Evolutionary conservation across 2,888 invertebrate species (phyloP).

Genomic region (Epinotia bilunana): DNA sequence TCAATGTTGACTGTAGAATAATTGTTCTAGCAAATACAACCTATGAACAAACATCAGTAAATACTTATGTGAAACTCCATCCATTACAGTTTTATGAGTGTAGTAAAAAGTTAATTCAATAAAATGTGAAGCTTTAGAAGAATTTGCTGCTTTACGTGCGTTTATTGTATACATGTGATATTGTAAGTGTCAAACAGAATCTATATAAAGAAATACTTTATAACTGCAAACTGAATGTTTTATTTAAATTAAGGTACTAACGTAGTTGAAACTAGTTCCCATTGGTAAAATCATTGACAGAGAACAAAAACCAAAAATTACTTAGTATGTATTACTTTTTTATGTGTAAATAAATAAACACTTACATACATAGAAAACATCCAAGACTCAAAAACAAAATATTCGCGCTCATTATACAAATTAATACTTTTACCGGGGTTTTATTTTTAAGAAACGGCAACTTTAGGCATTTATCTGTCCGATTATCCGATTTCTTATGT

Average conservation of each 20-base stretch:
- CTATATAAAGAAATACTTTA: constrained; percentile 35
- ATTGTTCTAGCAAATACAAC: background rate
- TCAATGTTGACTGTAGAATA: background rate
- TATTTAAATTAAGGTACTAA: background rate
- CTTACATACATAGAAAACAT: too few relatives aligned
- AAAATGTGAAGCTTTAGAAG: constrained; percentile 28
- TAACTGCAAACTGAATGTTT: background rate
- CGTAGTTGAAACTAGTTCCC: too few relatives aligned
- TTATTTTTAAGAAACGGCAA: too few relatives aligned
- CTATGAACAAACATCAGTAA: background rate
- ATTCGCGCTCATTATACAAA: too few relatives aligned
- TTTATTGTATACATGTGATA: constrained; percentile 10
- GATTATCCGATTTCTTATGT: too few relatives aligned
- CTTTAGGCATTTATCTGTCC: too few relatives aligned
- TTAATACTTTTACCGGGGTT: too few relatives aligned
- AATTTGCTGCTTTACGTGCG: constrained; percentile 14
- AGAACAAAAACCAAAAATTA: too few relatives aligned
- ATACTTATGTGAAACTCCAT: background rate
- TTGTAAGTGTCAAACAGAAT: constrained; percentile 30
- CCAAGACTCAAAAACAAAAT: too few relatives aligned
- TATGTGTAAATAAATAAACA: too few relatives aligned
- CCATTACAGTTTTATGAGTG: background rate
- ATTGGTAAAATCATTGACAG: too few relatives aligned
- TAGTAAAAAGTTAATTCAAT: background rate
- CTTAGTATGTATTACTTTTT: too few relatives aligned